phyloP scores from a whole-genome alignment of 2,888 invertebrate species.

The Tipula helvola region DNA sequence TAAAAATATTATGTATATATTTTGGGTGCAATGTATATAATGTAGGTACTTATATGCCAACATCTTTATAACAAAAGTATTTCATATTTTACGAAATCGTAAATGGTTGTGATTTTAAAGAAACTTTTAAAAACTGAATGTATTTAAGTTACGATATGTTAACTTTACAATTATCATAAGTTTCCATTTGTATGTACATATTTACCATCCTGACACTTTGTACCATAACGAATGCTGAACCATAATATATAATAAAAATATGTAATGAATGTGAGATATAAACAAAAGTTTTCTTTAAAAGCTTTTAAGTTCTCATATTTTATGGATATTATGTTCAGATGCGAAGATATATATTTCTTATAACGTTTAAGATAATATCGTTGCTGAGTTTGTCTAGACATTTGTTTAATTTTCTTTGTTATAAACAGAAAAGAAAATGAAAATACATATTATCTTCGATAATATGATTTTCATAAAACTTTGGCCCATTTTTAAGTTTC shows the following conservation, averaged over 20 bases:
- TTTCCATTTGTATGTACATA: neutral
- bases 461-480: neutral
- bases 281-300: neutral
- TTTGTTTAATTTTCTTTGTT: neutral
- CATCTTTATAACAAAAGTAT: neutral
- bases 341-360: neutral
- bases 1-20: neutral
- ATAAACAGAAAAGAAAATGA: neutral
- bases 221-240: neutral
- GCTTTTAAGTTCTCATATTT: neutral
- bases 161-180: neutral
- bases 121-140: neutral
- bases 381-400: neutral
- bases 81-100: neutral
- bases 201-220: neutral
- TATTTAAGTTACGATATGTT: neutral
- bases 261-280: neutral
- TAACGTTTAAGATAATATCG: neutral
- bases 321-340: neutral
- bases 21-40: neutral
- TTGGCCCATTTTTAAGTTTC: too few species aligned
- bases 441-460: neutral
- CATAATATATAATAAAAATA: neutral
- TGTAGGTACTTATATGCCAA: neutral
- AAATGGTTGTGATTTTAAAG: neutral